These are phyloP conservation scores for Chaetodon trifascialis DNA, from an alignment of 2,113 vertebrate species.

Conservation along the genomic window DNA sequence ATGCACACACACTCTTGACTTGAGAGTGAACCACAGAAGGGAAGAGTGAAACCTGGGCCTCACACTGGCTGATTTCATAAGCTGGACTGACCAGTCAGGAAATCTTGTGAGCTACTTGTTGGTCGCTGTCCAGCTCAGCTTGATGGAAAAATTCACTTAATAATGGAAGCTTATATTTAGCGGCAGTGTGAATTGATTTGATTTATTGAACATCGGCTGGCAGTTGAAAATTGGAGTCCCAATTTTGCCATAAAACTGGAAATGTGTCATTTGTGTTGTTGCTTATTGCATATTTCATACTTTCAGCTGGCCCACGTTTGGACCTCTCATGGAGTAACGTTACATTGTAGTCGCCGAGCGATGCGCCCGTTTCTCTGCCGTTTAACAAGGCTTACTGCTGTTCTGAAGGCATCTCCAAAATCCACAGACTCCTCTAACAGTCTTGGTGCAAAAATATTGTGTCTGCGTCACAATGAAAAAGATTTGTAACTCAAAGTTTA, in stretches of 20 bases:
- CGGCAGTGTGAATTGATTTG: slow-evolving; percentile 16
- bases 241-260: not conserved
- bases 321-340: not conserved
- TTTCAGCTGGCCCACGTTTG: not conserved
- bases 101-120: slow-evolving; percentile 68
- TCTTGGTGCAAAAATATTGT: not conserved
- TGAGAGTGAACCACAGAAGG: slow-evolving; percentile 67
- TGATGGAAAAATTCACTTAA: slow-evolving; percentile 63
- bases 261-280: not conserved
- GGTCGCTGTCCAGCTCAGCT: slow-evolving; percentile 60
- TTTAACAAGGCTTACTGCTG: not conserved
- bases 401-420: not conserved
- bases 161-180: slow-evolving; percentile 59
- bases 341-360: not conserved
- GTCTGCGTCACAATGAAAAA: not conserved
- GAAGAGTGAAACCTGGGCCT: slow-evolving; percentile 75
- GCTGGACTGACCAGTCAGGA: slow-evolving; percentile 56
- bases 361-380: not conserved
- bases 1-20: slow-evolving; percentile 44
- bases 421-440: not conserved
- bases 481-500: not conserved
- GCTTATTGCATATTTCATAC: not conserved
- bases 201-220: slow-evolving; percentile 8
- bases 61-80: slow-evolving; percentile 73
- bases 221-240: not conserved